Conservation (phyloP, 2,113 vertebrate genomes). For the Mungos mungo region DNA sequence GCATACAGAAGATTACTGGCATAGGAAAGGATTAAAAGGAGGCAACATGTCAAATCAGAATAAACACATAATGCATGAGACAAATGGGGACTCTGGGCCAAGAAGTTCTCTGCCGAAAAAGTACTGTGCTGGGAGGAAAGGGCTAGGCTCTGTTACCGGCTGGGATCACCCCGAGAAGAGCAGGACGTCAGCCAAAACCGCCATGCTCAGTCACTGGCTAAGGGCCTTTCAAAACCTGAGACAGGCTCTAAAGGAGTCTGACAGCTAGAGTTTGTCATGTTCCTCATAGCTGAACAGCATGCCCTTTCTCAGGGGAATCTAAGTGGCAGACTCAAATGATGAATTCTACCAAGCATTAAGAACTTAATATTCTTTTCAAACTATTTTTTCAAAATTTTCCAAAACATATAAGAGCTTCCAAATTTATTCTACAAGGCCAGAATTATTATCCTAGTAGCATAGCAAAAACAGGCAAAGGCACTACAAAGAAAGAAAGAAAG, state of each 20-base stretch:
- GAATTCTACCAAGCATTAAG: background rate
- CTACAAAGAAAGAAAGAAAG: no score
- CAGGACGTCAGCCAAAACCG: fast-evolving
- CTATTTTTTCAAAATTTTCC: background rate
- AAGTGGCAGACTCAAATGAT: background rate
- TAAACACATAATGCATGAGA: background rate
- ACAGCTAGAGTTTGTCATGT: background rate
- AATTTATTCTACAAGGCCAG: background rate
- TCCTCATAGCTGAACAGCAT: background rate
- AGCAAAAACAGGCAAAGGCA: background rate
- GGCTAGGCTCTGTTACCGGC: fast-evolving
- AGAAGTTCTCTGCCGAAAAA: background rate
- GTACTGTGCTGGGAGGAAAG: background rate
- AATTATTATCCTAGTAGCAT: background rate
- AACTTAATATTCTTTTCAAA: background rate
- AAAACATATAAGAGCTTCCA: background rate
- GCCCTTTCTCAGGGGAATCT: background rate
- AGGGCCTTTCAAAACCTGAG: background rate
- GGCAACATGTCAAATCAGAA: background rate
- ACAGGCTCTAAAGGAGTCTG: background rate
- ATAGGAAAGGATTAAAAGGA: background rate
- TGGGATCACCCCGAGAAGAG: background rate
- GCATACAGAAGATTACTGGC: background rate
- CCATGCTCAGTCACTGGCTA: background rate
- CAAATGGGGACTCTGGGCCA: background rate